A percentile compares a stretch with the other conserved stretches of the same genome.
Evolutionary conservation across 2,113 vertebrate genomes (phyloP).

Genomic region (Plotosus lineatus): DNA sequence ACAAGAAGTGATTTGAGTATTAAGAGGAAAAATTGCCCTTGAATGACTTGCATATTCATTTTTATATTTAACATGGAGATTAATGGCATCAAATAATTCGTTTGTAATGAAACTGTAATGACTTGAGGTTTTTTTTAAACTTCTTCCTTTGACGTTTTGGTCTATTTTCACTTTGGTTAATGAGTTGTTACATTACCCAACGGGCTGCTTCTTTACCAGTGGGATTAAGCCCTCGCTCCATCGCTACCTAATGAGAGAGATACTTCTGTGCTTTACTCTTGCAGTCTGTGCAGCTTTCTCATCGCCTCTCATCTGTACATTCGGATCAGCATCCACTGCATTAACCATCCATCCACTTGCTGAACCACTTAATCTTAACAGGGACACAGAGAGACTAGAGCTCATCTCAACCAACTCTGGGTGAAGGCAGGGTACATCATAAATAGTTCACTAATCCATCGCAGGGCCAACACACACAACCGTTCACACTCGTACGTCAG

Average conservation of each 20-base stretch:
- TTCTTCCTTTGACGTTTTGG: constrained; percentile 3
- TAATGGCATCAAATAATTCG: not conserved
- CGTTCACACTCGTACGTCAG: too few species aligned
- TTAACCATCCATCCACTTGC: too few species aligned
- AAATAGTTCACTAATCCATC: too few species aligned
- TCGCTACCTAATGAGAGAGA: not conserved
- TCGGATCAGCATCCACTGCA: not conserved
- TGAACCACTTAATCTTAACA: too few species aligned
- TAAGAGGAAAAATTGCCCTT: not conserved
- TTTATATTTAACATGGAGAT: not conserved
- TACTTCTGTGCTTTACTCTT: not conserved
- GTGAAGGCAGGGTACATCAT: too few species aligned
- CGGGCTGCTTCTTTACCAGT: not conserved
- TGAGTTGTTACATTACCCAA: constrained; percentile 20
- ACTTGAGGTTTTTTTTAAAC: not conserved
- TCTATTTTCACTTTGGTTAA: constrained; percentile 31
- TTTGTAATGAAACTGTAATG: not conserved
- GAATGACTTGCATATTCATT: not conserved
- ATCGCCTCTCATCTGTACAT: not conserved
- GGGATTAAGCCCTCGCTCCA: constrained; percentile 8
- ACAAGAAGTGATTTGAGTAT: not conserved
- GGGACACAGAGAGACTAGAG: too few species aligned
- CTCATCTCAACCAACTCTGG: too few species aligned
- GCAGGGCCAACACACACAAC: too few species aligned
- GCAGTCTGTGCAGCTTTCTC: not conserved